Percentiles rank a stretch among this genome's conserved stretches.
Conservation (phyloP, 2,888 invertebrate species). For the Anthrax anthrax region DNA sequence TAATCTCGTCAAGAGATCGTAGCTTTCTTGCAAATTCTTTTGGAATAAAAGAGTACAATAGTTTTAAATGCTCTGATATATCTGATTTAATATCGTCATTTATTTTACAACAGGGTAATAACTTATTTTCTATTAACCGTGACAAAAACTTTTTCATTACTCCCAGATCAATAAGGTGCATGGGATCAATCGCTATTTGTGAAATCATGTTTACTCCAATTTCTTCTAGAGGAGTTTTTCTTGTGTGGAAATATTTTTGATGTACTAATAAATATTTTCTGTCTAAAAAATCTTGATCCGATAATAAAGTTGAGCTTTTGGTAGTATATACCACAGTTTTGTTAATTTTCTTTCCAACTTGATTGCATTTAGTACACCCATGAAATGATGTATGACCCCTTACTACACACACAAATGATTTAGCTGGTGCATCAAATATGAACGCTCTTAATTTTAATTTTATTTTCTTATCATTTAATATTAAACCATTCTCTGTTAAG, state of each 20-base stretch:
- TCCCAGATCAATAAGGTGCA: constrained; percentile 16
- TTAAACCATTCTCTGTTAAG: constrained; percentile 1
- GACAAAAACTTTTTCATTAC: constrained; percentile 1
- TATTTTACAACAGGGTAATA: neutral
- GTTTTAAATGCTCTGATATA: neutral
- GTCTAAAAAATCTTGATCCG: constrained; percentile 1
- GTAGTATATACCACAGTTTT: neutral
- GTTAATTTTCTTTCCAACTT: neutral
- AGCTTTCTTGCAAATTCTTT: constrained; percentile 5
- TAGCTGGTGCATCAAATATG: constrained; percentile 12
- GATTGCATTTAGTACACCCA: neutral
- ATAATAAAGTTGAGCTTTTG: neutral
- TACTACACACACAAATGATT: neutral
- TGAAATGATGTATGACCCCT: neutral
- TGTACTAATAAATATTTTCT: neutral
- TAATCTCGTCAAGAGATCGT: constrained; percentile 10
- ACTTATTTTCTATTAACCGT: neutral
- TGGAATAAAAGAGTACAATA: neutral
- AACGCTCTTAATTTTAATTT: constrained; percentile 8
- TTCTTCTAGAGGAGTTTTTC: neutral
- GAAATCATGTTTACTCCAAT: neutral
- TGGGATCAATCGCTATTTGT: constrained; percentile 10
- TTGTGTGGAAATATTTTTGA: neutral
- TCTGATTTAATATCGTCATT: neutral
- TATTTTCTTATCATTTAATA: constrained; percentile 1